Base-by-base conservation (phyloP, 2,113 vertebrate species). In the Donacobius atricapilla region DNA sequence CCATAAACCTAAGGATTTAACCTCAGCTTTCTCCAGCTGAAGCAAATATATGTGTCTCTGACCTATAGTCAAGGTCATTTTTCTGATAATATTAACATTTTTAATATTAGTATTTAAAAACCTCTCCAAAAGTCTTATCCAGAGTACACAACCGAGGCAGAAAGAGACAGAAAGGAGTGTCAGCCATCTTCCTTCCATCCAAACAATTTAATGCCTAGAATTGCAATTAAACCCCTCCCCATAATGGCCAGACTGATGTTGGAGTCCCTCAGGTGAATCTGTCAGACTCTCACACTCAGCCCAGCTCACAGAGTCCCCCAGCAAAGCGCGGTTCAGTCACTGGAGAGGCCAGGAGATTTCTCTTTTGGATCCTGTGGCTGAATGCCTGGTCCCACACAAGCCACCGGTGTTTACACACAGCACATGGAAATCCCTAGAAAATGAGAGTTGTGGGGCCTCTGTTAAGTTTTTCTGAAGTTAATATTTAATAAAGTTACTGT, bases 251-350 rank as follows among this genome's bases (percentile, higher is more conserved):
- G 40, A 10, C 14, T 23, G 35, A 50, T 7, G 7, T 7, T 53
- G 72, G 22, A 48, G 30, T 33, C 15, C 25, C 42, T 18, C 20
- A 61, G 13, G 2, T 0, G 3, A 60, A 42, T 30, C 27, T 3
- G 1, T 75, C 51, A 75, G 44, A 54, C 60, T 23, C 44, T 40
- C 27, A 45, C 11, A 18, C 7, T 16, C 3, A 1, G 58, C 75
- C 71, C 23, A 58, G 28, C 0, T 1, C 13, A 24, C 21, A 2
- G 30, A 54, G 23, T 25, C 9, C 3, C 20, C 39, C n/a, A 17
- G 17, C 15, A 73, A 31, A 77, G 31, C 10, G 9, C 0, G 0
- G 16, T 5, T 64, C 44, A 28, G 7, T 22, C 31, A 42, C 10
- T 25, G 69, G 24, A 91, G 75, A 68, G 30, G 14, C 18, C 58